Evolutionary conservation across 2,888 invertebrate species (phyloP), one percentile per base, ranked within the genome.

Genomic region (Siphlonurus alternatus): DNA sequence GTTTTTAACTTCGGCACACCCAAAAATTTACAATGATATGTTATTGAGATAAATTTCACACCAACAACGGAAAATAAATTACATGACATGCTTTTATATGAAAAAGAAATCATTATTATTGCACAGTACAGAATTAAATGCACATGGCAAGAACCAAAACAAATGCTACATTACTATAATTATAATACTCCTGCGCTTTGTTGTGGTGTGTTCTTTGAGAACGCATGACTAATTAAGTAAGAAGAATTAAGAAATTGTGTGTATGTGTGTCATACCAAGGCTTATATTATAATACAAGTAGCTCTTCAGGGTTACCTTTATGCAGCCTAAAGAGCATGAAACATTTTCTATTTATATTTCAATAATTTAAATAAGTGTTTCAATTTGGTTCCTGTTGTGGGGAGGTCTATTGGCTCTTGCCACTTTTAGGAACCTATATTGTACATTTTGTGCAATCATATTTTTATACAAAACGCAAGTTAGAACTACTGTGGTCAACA

Each of bases 21-120:
- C 65, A 66, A 67, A 68, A 66, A 65, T 64, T 61, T 66, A 67
- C 68, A 68, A 68, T 68, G 68, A 68, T 68, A 68, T 68, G 68
- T 68, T 66, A 66, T 67, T 66, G 66, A 68, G 67, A 67, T 67
- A 68, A 67, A 67, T 65, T 65, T 66, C 67, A 67, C 66, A 67
- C 67, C 66, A 65, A 68, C 60, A 68, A 68, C 66, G 54, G 63
- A 66, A 68, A 54, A 63, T 60, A 66, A 62, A 66, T 10, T 38
- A 38, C 5, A 38, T 38, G 5, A 38, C 5, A 38, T 10, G 38
- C 5, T 38, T 38, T 15, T 38, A 38, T 38, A 15, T 10, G 15
- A 38, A 38, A 38, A 38, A 38, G 5, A 38, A 38, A 38, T 10
- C 38, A 38, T 38, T 38, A 66, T 65, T 65, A 68, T 67, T 67